These are phyloP conservation scores for Paramacrobiotus metropolitanus DNA, from an alignment of 1,140 invertebrate genomes.

Conservation along the genomic window DNA sequence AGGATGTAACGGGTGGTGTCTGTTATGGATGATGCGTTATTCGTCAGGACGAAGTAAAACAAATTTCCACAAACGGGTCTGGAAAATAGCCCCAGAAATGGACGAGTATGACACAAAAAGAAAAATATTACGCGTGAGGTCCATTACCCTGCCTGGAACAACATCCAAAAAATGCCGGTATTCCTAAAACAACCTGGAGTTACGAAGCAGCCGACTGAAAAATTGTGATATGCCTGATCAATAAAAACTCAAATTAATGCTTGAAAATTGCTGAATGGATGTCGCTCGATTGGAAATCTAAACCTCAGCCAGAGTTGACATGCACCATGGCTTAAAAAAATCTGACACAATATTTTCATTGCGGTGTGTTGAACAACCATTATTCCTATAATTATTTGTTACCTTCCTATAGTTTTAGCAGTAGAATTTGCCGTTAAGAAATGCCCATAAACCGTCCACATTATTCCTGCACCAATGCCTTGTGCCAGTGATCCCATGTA, in stretches of 20 bases:
- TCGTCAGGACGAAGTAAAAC: constrained; percentile 72
- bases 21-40: constrained; percentile 40
- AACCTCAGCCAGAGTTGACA: too few species aligned
- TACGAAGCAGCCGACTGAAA: background rate
- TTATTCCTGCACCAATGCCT: background rate
- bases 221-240: background rate
- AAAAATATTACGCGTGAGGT: background rate
- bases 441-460: background rate
- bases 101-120: constrained; percentile 20
- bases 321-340: too few species aligned
- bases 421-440: background rate
- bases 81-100: constrained; percentile 66
- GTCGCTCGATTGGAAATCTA: too few species aligned
- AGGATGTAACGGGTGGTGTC: constrained; percentile 38
- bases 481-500: background rate
- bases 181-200: constrained; percentile 43
- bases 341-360: too few species aligned
- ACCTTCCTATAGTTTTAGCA: background rate
- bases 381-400: background rate
- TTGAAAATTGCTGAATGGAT: too few species aligned
- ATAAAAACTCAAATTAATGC: too few species aligned
- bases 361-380: too few species aligned
- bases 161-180: constrained; percentile 82
- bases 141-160: constrained; percentile 55
- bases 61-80: too few species aligned